Evolutionary conservation across 2,888 invertebrate species (phyloP).

Genomic region (Tricholauxania praeusta): DNA sequence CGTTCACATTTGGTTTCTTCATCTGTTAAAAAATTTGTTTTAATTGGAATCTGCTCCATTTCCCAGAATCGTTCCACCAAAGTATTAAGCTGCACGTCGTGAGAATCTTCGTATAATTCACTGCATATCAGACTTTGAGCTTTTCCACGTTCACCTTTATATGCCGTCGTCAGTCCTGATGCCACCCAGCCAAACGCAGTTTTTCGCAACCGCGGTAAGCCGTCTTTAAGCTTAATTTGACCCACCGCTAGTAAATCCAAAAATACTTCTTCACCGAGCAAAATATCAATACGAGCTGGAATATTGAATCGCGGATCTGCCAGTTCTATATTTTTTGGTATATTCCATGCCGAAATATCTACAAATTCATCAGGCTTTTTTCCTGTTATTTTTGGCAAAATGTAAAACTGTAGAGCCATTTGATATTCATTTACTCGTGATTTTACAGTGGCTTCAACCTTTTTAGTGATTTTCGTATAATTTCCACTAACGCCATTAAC

Average conservation of each 20-base stretch:
- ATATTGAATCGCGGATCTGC: constrained; percentile 28
- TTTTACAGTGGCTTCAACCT: constrained; percentile 29
- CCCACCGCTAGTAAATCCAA: constrained; percentile 24
- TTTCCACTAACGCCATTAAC: constrained; percentile 19
- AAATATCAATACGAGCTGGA: constrained; percentile 31
- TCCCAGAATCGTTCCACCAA: constrained; percentile 21
- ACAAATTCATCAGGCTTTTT: constrained; percentile 26
- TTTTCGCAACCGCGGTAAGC: constrained; percentile 4
- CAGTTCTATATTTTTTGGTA: constrained; percentile 22
- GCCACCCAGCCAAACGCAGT: constrained; percentile 28
- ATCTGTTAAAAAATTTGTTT: too few relatives aligned
- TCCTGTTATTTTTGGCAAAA: constrained; percentile 26
- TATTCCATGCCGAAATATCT: constrained; percentile 27
- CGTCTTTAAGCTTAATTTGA: constrained; percentile 9
- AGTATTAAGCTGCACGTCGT: background rate
- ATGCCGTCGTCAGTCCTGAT: background rate
- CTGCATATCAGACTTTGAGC: constrained; percentile 3
- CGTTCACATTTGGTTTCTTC: too few relatives aligned
- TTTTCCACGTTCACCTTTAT: background rate
- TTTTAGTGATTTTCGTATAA: constrained; percentile 18
- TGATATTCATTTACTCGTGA: constrained; percentile 31
- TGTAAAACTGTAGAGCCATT: constrained; percentile 2
- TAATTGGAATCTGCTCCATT: background rate
- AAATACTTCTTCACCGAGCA: constrained; percentile 27
- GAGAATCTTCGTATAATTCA: background rate